A percentile compares a stretch with the other conserved stretches of the same genome.
Conservation (phyloP, 92 coral and sea anemone genomes). For the Epizoanthus scotinus region DNA sequence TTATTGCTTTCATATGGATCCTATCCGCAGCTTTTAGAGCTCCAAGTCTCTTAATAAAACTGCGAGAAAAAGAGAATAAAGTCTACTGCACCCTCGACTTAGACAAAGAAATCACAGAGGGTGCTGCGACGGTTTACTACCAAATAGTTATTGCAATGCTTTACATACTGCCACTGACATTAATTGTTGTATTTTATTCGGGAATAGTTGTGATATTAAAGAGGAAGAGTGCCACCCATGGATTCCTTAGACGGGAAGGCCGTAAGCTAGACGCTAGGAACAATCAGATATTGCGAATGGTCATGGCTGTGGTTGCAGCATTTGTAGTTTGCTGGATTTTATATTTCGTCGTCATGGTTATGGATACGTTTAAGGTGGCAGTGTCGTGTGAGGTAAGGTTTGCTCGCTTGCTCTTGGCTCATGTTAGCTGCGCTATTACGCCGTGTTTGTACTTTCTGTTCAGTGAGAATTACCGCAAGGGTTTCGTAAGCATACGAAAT, state of each 20-base stretch:
- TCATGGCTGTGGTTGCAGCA: constrained; percentile 49
- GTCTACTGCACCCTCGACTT: constrained; percentile 24
- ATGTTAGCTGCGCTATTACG: constrained; percentile 55
- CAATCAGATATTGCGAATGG: constrained; percentile 56
- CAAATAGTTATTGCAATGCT: background rate
- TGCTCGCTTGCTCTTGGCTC: constrained; percentile 37
- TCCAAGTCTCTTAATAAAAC: constrained; percentile 13
- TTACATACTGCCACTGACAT: constrained; percentile 14
- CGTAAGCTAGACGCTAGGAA: background rate
- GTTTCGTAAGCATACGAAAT: constrained; percentile 34
- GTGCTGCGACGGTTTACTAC: constrained; percentile 28
- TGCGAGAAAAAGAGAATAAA: background rate
- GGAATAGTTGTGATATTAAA: constrained; percentile 28
- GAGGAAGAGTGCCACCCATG: background rate
- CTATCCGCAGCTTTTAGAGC: constrained; percentile 16
- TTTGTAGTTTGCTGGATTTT: constrained; percentile 62
- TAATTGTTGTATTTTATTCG: constrained; percentile 7
- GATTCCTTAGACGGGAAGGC: background rate
- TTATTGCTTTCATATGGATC: constrained; percentile 15
- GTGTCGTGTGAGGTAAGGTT: constrained; percentile 37
- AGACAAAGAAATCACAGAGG: constrained; percentile 20
- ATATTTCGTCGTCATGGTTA: constrained; percentile 47
- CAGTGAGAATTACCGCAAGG: constrained; percentile 62
- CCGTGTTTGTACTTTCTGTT: constrained; percentile 56
- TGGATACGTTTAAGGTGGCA: constrained; percentile 17